These are phyloP conservation scores for Saimiri boliviensis DNA, from an alignment of 2,113 vertebrate genomes.

Conservation along the genomic window DNA sequence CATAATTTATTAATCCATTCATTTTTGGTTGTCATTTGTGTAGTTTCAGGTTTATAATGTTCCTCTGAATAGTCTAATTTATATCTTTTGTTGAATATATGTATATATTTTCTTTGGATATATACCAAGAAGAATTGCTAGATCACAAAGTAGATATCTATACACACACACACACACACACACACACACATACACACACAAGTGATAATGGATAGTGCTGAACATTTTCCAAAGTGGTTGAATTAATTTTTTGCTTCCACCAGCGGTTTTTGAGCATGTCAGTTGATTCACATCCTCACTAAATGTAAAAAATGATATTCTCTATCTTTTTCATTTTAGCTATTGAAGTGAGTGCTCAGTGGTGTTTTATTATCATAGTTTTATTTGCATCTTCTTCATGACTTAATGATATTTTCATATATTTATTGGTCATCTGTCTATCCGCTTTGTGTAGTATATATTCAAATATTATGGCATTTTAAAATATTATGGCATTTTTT, in stretches of 20 bases:
- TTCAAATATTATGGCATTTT: background rate
- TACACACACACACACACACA: too few species aligned
- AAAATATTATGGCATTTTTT: background rate
- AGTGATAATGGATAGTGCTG: background rate
- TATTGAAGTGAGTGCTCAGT: background rate
- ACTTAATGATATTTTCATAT: background rate
- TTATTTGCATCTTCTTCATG: background rate
- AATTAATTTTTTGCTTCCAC: background rate
- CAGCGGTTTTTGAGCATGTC: background rate
- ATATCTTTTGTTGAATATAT: background rate
- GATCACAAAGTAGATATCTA: background rate
- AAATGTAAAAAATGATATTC: background rate
- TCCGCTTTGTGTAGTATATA: background rate
- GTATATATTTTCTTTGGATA: background rate
- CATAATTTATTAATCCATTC: background rate
- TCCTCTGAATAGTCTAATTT: background rate
- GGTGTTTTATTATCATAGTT: background rate
- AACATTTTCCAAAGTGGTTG: background rate
- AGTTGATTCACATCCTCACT: background rate
- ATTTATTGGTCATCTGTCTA: background rate
- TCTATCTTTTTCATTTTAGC: background rate
- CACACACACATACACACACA: too few species aligned
- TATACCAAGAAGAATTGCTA: background rate
- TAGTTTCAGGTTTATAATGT: background rate
- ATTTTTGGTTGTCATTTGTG: background rate